Percentiles rank a stretch among this genome's conserved stretches.
These are phyloP conservation scores for Periophthalmodon schlosseri DNA, from an alignment of 2,113 vertebrate genomes.

Conservation along the genomic window DNA sequence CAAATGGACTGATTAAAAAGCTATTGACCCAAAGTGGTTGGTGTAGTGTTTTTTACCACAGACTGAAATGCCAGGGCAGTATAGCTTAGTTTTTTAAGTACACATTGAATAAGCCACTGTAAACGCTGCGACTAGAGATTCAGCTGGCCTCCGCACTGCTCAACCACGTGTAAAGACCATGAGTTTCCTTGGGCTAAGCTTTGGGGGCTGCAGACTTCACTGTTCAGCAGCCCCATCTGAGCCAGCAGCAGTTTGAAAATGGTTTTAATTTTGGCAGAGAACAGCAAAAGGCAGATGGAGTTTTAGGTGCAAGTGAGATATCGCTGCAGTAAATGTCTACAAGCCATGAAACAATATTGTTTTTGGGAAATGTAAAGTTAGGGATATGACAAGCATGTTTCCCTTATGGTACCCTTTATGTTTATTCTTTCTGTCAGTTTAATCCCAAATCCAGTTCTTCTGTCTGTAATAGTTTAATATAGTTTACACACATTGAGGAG, in stretches of 20 bases:
- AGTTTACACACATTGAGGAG: too few relatives aligned
- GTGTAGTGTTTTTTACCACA: constrained; percentile 15
- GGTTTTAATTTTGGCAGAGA: neutral
- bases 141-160: constrained; percentile 29
- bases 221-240: constrained; percentile 22
- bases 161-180: constrained; percentile 44
- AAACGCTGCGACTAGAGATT: constrained; percentile 31
- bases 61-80: constrained; percentile 42
- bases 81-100: constrained; percentile 36
- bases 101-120: constrained; percentile 19
- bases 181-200: constrained; percentile 27
- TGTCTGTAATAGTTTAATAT: neutral
- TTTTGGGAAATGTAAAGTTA: neutral
- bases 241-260: neutral
- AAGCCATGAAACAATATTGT: neutral
- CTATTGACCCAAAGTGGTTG: constrained; percentile 53
- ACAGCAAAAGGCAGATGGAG: neutral
- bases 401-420: neutral
- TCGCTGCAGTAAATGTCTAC: neutral
- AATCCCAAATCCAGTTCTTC: neutral
- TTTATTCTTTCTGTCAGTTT: neutral
- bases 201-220: constrained; percentile 28
- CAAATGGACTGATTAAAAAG: constrained; percentile 59
- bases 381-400: neutral
- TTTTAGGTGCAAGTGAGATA: neutral